Percentiles rank a stretch among this genome's conserved stretches.
Evolutionary conservation across 2,888 invertebrate species (phyloP).

Genomic region (Lasioglossum oenotherae): DNA sequence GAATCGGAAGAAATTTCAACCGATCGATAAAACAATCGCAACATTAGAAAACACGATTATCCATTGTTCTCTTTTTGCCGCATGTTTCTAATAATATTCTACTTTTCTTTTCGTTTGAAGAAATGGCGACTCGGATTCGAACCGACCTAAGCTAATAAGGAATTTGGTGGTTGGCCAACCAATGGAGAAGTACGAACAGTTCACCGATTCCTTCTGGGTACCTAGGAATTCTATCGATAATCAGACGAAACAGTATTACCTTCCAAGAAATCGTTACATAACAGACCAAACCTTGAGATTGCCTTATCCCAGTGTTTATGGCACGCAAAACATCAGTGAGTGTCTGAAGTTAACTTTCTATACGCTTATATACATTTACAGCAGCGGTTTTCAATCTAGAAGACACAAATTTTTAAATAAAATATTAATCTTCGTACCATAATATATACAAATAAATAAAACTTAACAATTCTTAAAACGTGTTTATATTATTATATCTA

Average conservation of each 20-base stretch:
- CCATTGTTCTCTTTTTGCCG: background rate
- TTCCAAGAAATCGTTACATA: constrained; percentile 86
- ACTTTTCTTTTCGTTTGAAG: constrained; percentile 66
- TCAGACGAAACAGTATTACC: constrained; percentile 86
- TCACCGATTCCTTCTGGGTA: constrained; percentile 76
- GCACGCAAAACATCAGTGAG: constrained; percentile 79
- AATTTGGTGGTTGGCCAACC: constrained; percentile 74
- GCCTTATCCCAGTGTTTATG: constrained; percentile 81
- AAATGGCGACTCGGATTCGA: constrained; percentile 76
- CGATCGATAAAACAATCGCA: constrained; percentile 48
- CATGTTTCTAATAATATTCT: constrained; percentile 22
- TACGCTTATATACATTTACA: background rate
- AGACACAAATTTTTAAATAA: too few species aligned
- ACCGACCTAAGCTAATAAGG: constrained; percentile 72
- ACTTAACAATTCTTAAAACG: too few species aligned
- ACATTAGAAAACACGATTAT: background rate
- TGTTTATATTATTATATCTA: too few species aligned
- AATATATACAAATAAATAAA: too few species aligned
- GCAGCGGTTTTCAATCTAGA: too few species aligned
- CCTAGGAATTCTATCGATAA: constrained; percentile 78
- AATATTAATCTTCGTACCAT: too few species aligned
- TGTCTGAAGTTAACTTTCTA: constrained; percentile 29
- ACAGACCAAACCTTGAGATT: constrained; percentile 85
- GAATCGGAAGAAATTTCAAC: constrained; percentile 31
- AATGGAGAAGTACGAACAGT: constrained; percentile 73